These are phyloP conservation scores for Mixornis gularis DNA, from an alignment of 2,113 vertebrate species.

Conservation along the genomic window DNA sequence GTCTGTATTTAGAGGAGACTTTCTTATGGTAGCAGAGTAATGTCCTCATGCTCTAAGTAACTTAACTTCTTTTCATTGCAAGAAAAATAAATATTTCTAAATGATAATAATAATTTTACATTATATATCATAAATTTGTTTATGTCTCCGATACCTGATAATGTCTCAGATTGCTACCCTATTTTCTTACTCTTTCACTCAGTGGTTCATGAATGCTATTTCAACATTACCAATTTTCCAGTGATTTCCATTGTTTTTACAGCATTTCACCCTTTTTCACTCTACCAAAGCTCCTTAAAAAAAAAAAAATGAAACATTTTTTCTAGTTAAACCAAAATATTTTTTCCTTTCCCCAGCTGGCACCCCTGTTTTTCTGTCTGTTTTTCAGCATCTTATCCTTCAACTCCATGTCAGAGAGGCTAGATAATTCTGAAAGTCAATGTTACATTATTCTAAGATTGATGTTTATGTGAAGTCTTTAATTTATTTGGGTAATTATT, in stretches of 20 bases:
- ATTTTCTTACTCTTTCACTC: background rate
- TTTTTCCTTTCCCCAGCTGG: background rate
- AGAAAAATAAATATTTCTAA: background rate
- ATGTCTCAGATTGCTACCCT: background rate
- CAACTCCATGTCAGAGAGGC: background rate
- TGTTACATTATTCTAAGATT: background rate
- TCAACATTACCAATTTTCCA: background rate
- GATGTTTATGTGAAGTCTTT: background rate
- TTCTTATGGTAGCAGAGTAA: background rate
- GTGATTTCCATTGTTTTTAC: background rate
- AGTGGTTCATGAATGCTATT: background rate
- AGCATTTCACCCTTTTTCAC: background rate
- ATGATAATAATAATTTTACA: background rate
- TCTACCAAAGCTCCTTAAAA: background rate
- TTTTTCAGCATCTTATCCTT: background rate
- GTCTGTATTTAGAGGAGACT: background rate
- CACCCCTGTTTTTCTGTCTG: background rate
- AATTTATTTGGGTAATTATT: slow-evolving; percentile 29
- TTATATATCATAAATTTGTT: background rate
- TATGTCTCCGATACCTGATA: background rate
- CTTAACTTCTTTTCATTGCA: background rate
- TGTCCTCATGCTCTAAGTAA: background rate
- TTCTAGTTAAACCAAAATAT: background rate
- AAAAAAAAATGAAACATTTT: background rate
- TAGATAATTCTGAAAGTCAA: background rate